phyloP scores from a whole-genome alignment of 2,797 vertebrate genomes.

The Calcarius lapponicus region DNA sequence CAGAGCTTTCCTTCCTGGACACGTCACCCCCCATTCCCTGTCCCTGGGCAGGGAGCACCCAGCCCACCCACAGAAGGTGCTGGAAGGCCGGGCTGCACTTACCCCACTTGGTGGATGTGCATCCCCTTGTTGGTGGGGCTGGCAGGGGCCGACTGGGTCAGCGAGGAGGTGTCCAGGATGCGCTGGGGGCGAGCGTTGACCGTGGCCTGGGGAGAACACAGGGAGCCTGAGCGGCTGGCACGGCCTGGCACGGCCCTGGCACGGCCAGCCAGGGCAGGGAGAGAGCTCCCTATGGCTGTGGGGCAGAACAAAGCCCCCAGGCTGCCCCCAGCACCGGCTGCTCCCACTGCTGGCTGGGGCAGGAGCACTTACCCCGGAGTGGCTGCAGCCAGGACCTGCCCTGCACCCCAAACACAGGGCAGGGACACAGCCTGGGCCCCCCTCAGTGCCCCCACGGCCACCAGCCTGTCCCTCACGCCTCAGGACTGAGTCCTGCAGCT shows the following conservation, averaged over 20 bases:
- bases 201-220: slow-evolving; percentile 81
- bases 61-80: background rate
- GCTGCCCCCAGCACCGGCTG: background rate
- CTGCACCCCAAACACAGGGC: background rate
- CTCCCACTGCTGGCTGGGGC: background rate
- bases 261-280: background rate
- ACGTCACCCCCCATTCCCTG: fast-evolving
- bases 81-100: slow-evolving; percentile 3
- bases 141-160: slow-evolving; percentile 94
- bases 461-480: background rate
- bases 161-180: slow-evolving; percentile 90
- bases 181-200: slow-evolving; percentile 93
- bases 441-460: background rate
- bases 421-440: background rate
- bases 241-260: background rate
- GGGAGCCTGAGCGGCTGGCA: background rate
- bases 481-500: fast-evolving
- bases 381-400: background rate
- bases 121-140: slow-evolving; percentile 98
- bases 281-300: background rate
- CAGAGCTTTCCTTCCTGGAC: background rate
- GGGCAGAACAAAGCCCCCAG: background rate
- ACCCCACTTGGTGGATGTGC: slow-evolving; percentile 96
- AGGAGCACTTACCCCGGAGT: background rate
- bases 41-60: background rate